Conservation (phyloP, 2,797 vertebrate species). For the Crypturellus tataupa region DNA sequence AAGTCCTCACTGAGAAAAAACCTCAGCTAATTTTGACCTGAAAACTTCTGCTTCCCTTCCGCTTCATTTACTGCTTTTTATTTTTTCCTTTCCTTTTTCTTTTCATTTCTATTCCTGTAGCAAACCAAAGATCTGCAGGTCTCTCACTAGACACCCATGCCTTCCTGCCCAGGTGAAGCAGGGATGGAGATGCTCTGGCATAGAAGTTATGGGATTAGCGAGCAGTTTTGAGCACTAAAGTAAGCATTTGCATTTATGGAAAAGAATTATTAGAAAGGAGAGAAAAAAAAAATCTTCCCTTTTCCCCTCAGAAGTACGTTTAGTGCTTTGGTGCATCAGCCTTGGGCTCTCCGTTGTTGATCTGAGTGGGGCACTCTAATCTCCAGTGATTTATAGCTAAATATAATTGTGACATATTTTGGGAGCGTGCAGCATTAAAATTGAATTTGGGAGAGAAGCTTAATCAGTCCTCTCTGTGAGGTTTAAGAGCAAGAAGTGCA, state of each 20-base stretch:
- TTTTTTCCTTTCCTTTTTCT: background rate
- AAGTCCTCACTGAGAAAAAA: background rate
- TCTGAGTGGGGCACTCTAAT: background rate
- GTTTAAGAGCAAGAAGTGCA: background rate
- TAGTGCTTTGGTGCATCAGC: no score
- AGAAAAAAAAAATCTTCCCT: background rate
- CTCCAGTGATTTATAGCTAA: background rate
- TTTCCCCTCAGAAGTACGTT: background rate
- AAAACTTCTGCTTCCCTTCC: background rate
- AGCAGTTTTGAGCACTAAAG: background rate
- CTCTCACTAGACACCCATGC: background rate
- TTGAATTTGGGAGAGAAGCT: background rate
- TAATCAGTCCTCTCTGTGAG: background rate
- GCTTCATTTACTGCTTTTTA: background rate
- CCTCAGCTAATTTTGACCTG: background rate
- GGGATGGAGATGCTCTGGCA: background rate
- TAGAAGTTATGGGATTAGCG: background rate
- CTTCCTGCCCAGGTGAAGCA: accelerated
- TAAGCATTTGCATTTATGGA: background rate
- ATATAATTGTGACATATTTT: background rate
- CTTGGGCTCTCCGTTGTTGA: background rate
- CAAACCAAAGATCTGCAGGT: background rate
- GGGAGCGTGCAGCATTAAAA: background rate
- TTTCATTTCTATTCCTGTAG: background rate
- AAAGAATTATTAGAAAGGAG: background rate